Base-by-base conservation (phyloP, 2,113 vertebrate genomes). In the Sisor rabdophorus region DNA sequence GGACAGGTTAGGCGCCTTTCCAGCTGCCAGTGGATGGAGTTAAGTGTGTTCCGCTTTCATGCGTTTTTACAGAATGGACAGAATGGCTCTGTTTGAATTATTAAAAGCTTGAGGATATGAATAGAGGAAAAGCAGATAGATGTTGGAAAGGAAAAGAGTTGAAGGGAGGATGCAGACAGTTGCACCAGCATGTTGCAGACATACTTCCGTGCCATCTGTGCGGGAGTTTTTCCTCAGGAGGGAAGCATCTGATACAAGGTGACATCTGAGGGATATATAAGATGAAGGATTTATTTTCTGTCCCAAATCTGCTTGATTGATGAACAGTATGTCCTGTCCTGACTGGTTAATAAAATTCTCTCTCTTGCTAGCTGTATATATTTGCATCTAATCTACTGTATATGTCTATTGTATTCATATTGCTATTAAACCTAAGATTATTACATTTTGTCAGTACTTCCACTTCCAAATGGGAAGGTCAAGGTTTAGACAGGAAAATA, bases 231-330 rank as follows among this genome's bases (percentile, higher is more conserved):
- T 40, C 63, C 75, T 78, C 61, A 56, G 50, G 80, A 78, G 67
- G 53, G 30, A 9, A 15, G 17, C 36, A 59, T 75, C 65, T 53
- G 56, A 81, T 71, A 71, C 77, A 75, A 81, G 76, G 64, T 79
- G 80, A 78, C 76, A 74, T 78, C 71, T 78, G 50, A 54, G 26
- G 20, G 71, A 63, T 68, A 69, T 58, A 68, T 55, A 67, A 48
- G 74, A 69, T 69, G 54, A 69, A 77, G 54, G 75, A 70, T 48
- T 58, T 36, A 76, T 54, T 84, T 81, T 73, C 81, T 48, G 80
- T 76, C 77, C 74, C 80, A 88, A 79, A 71, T 86, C 79, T 32
- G 59, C 71, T 76, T 75, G 83, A 89, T 85, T 76, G 76, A 79
- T 86, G 78, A 78, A 80, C 81, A 79, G 81, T 80, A 75, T 78